Percentiles rank a stretch among this genome's conserved stretches.
phyloP scores from a whole-genome alignment of 2,113 vertebrate genomes.

The Mus musculus region GRCm39 chr4:136870501-136871000 shows the following conservation, averaged over 20 bases:
- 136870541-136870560: neutral
- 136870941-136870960: neutral
- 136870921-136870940: neutral
- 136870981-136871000: neutral
- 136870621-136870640: neutral
- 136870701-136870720: neutral
- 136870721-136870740: neutral
- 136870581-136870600: rapidly evolving
- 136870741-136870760: neutral
- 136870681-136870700: neutral
- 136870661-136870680: neutral
- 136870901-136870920: neutral
- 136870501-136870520: neutral
- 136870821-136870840: neutral
- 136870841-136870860: neutral
- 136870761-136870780: neutral
- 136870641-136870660: neutral
- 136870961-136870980: neutral
- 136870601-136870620: rapidly evolving
- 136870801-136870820: neutral
- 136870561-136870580: neutral
- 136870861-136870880: no score
- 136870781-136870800: rapidly evolving
- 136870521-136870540: neutral
- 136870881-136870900: neutral